Conservation (phyloP, 2,797 vertebrate species). For the Valencia hispanica region DNA sequence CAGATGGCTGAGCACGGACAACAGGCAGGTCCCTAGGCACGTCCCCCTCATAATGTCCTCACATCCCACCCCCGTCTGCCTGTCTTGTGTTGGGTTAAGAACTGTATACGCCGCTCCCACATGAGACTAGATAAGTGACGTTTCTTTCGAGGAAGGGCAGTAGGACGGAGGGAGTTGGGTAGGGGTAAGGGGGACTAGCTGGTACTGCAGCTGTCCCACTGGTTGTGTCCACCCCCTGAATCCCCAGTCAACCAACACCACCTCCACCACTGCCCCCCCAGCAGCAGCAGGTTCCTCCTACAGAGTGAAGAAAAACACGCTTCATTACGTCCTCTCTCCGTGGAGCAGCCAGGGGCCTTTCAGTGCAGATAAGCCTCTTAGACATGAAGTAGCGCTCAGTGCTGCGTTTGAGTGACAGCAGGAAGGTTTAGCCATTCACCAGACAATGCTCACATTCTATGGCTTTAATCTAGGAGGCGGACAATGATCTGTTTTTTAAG, state of each 20-base stretch:
- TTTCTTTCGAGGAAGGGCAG: slow-evolving; percentile 82
- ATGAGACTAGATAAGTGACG: slow-evolving; percentile 96
- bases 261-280: slow-evolving; percentile 46
- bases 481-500: slow-evolving; percentile 99
- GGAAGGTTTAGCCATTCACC: slow-evolving; percentile 99
- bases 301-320: slow-evolving; percentile 96
- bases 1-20: slow-evolving; percentile 79
- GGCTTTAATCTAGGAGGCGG: slow-evolving; percentile 99
- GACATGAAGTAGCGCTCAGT: slow-evolving; percentile 99
- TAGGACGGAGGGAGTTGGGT: slow-evolving; percentile 47
- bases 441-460: slow-evolving; percentile 99
- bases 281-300: slow-evolving; percentile 96
- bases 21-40: slow-evolving; percentile 74
- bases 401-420: slow-evolving; percentile 99
- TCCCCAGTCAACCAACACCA: slow-evolving; percentile 53
- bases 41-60: slow-evolving; percentile 66
- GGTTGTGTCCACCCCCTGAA: slow-evolving; percentile 85
- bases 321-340: slow-evolving; percentile 99
- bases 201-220: slow-evolving; percentile 94
- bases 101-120: slow-evolving; percentile 76
- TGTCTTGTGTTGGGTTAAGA: slow-evolving; percentile 22
- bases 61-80: slow-evolving; percentile 24
- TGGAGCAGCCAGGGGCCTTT: slow-evolving; percentile 98
- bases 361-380: slow-evolving; percentile 99
- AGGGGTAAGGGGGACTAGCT: slow-evolving; percentile 65